Evolutionary conservation across 2,797 vertebrate genomes (phyloP), one percentile per base, ranked within the genome.

Genomic region (Pseudotriccus pelzelni): DNA sequence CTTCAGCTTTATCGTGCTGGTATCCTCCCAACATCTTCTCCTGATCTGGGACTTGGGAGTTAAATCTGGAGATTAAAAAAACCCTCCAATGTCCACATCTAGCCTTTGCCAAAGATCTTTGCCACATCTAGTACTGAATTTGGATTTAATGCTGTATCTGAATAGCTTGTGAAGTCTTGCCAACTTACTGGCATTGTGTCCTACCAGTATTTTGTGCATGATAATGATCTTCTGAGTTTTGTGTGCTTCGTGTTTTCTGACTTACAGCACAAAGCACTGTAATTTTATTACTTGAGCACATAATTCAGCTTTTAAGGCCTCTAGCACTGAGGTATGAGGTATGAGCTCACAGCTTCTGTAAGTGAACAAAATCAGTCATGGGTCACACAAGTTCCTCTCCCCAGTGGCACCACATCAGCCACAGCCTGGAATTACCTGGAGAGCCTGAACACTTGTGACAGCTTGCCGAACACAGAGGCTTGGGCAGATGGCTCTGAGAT

Each of bases 271-370:
- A 23, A 90, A 21, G 56, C 23, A 64, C 34, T 74, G 64, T 86
- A 80, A 83, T 76, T 77, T 22, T 30, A 84, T 27, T 59, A 28
- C 24, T 17, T 74, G 36, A 81, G 62, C 46, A 55, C 0, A 0
- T 63, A 88, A 77, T 86, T 84, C 37, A 70, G 24, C 17, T 80
- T 86, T 74, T 55, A 94, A 74, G 77, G n/a, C 16, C 56, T 43
- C 36, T 24, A 70, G 52, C 77, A 37, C 49, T 15, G 39, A 64
- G 12, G 52, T n/a, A 15, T 53, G 52, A 82, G 17, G 14, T 75
- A 32, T 2, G 14, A 92, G 34, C 47, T 84, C 73, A 74, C 27
- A 67, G 52, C 39, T 70, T 84, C 80, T 79, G 22, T 41, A 19
- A 46, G 56, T 12, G 52, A 89, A 27, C 46, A 86, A 58, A 74